phyloP scores from a whole-genome alignment of 2,797 vertebrate species.

The Antrozous pallidus region DNA sequence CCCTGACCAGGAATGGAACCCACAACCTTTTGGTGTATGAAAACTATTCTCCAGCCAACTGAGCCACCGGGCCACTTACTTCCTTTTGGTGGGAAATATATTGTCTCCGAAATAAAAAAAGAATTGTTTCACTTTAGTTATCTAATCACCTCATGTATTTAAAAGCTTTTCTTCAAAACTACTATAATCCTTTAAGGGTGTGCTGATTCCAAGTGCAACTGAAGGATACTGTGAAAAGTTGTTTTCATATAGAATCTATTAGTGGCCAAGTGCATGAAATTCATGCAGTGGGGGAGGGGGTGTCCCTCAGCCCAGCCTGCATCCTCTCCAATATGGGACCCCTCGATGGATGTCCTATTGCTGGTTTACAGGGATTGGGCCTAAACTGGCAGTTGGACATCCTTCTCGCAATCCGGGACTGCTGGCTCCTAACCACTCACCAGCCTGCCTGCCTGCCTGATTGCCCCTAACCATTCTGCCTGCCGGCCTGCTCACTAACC shows the following conservation, averaged over 20 bases:
- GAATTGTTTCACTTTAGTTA: not conserved
- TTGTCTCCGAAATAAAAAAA: not conserved
- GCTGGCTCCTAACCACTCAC: no score
- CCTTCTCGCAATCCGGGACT: no score
- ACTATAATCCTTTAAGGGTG: not conserved
- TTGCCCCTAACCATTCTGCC: no score
- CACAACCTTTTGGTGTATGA: not conserved
- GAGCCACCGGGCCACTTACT: not conserved
- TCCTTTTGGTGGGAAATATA: not conserved
- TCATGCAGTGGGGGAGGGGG: no score
- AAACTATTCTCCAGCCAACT: not conserved
- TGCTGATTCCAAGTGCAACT: not conserved
- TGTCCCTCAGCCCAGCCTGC: no score
- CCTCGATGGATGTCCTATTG: no score
- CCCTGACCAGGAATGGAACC: not conserved
- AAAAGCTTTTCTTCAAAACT: not conserved
- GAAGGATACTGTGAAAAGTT: not conserved
- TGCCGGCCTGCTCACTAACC: no score
- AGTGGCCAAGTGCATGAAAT: no score
- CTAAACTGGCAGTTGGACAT: no score
- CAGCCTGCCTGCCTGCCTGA: no score
- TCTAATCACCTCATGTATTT: not conserved
- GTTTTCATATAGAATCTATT: not conserved
- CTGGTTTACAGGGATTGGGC: no score
- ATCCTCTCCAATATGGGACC: no score